phyloP scores from a whole-genome alignment of 1,140 invertebrate species.

The Ceratitis capitata region DNA sequence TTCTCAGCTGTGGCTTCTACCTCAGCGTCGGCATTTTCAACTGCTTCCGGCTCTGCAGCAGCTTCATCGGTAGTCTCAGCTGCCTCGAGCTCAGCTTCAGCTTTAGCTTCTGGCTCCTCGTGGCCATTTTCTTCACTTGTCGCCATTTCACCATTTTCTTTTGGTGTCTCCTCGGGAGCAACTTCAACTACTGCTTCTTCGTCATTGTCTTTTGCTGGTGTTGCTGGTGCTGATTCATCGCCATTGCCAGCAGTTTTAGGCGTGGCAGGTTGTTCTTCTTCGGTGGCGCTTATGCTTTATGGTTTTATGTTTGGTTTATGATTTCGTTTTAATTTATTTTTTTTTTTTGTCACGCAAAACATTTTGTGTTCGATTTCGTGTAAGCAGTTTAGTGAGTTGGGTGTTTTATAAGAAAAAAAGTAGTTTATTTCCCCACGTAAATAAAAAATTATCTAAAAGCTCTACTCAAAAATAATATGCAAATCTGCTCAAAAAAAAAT shows the following conservation, averaged over 20 bases:
- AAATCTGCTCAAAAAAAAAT: not conserved
- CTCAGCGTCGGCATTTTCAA: not conserved
- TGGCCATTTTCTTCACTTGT: not conserved
- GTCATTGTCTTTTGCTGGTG: not conserved
- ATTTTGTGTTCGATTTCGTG: not conserved
- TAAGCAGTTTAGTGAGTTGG: not conserved
- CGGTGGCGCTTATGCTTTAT: slow-evolving; percentile 25
- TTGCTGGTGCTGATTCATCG: not conserved
- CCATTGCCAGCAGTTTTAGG: not conserved
- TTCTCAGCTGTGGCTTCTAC: not conserved
- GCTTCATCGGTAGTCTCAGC: slow-evolving; percentile 46
- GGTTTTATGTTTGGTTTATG: not conserved
- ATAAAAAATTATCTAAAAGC: not conserved
- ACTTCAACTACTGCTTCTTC: not conserved
- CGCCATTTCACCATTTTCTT: slow-evolving; percentile 45
- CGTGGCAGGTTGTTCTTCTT: not conserved
- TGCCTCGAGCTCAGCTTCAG: slow-evolving; percentile 45
- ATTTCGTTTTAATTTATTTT: too few relatives aligned
- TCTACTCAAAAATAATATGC: not conserved
- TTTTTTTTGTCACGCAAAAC: not conserved
- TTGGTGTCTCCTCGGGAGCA: not conserved
- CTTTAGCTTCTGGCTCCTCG: slow-evolving; percentile 39
- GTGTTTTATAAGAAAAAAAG: not conserved
- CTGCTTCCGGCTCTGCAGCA: not conserved
- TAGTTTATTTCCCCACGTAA: slow-evolving; percentile 16